Base-by-base conservation (phyloP, 2,797 vertebrate species). In the Fistularia tabacaria region DNA sequence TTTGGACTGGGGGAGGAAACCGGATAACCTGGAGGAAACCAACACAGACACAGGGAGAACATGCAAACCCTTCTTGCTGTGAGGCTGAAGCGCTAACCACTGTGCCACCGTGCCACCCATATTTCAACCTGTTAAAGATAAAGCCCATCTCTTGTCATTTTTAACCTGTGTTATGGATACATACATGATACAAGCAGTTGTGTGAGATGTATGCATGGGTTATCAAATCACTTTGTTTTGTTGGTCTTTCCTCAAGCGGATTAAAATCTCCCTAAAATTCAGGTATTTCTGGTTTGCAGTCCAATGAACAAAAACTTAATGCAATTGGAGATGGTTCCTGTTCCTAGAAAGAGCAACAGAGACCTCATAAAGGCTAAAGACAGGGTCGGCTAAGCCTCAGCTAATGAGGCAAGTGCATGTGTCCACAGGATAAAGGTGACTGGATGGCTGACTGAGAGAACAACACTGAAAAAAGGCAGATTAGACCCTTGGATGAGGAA, bases 361-460 rank as follows among this genome's bases (percentile, higher is more conserved):
- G 72, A 74, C 80, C 80, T 77, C 76, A 79, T 58, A 76, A 57
- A 79, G 69, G 73, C 74, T 71, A 68, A 87, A 79, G 80, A 77
- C 6, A 47, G 66, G 66, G 67, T 13, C 67, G 67, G 68, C 79
- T 85, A 81, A 89, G 83, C 77, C 85, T 73, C 69, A 58, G 76
- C 81, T 90, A 90, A 90, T 90, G 89, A 89, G 87, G 83, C 66
- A 62, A 80, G 77, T 38, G 41, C 46, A 59, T 78, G 80, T 64
- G 67, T 81, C 73, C 78, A 62, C 65, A 62, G 76, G 80, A 73
- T 65, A 71, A 49, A 68, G 70, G 66, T 77, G 62, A 54, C 70
- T 78, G 79, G 74, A 83, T 76, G 85, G 82, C 71, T 84, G 79
- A 73, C 68, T 73, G 79, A 77, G 59, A 66, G 75, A 69, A 52